Evolutionary conservation across 2,113 vertebrate genomes (phyloP), one percentile per base, ranked within the genome.

Genomic region (Phoenicopterus ruber): DNA sequence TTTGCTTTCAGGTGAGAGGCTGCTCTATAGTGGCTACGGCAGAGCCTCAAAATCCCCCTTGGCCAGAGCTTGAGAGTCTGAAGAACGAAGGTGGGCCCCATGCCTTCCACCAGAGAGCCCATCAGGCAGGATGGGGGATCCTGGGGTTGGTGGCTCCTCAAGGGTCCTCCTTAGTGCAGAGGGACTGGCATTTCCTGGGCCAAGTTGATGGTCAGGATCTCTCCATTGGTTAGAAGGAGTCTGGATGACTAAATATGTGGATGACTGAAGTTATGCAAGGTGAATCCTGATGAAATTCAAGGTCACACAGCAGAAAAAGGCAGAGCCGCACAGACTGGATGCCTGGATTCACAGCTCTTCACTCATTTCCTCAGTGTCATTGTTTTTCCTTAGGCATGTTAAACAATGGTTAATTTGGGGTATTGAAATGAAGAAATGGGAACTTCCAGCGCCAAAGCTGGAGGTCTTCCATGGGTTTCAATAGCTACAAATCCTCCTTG

Each of bases 381-480:
- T 83, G 32, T 84, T 93, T 92, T 83, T 59, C n/a, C 28, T 50
- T 44, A n/a, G 17, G 42, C 10, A 14, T 32, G 14, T 71, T 90
- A 84, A 95, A 94, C 76, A 92, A 66, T 94, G 47, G 38, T 69
- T 94, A 59, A 94, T 95, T 72, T 94, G 46, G 34, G n/a, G 17
- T 55, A 93, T 82, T 96, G 94, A 90, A 91, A 63, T 70, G 36
- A 84, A 76, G 86, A 92, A 96, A 95, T 11, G 25, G 59, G 36
- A 93, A 79, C 57, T 90, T 74, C 25, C 49, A 49, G 40, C 3
- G 9, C 86, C 90, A 96, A 78, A 90, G 86, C 86, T 96, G 82
- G 79, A 96, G 61, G 16, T 80, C 31, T 96, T 96, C 70, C 73
- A 89, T 65, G 73, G 28, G 11, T 93, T 94, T 95, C 77, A 93